These are phyloP conservation scores for Alouatta caraya DNA, from an alignment of 2,797 vertebrate species.

Conservation along the genomic window DNA sequence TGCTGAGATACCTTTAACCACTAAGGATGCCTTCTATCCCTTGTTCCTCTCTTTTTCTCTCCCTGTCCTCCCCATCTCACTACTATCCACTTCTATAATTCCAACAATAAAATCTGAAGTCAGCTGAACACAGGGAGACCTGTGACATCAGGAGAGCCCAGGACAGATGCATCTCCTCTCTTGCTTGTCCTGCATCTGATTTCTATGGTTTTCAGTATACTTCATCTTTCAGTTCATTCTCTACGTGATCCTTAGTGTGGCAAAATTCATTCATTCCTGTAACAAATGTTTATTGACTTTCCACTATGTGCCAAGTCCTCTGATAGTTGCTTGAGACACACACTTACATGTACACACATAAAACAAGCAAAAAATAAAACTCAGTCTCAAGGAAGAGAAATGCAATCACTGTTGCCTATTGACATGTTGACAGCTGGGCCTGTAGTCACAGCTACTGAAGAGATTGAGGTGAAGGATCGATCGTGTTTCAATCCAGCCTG, in stretches of 20 bases:
- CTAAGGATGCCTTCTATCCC: neutral
- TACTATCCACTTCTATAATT: neutral
- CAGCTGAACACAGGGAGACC: neutral
- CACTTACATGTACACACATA: neutral
- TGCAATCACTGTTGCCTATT: neutral
- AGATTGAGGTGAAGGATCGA: neutral
- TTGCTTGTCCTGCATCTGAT: neutral
- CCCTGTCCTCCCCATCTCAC: neutral
- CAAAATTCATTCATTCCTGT: neutral
- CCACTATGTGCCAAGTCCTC: neutral
- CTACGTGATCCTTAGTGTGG: neutral
- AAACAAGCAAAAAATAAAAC: neutral
- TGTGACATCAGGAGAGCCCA: neutral
- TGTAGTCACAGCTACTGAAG: neutral
- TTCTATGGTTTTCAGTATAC: neutral
- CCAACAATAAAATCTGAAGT: neutral
- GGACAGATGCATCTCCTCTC: neutral
- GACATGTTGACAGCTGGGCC: neutral
- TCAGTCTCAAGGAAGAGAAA: neutral
- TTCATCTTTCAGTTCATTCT: neutral
- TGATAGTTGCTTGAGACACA: neutral
- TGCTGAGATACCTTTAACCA: neutral
- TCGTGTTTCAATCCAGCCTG: neutral
- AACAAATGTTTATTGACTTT: neutral
- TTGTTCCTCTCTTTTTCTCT: neutral